Percentiles rank a stretch among this genome's conserved stretches.
Conservation (phyloP, 2,113 vertebrate species). For the Neopipo cinnamomea region DNA sequence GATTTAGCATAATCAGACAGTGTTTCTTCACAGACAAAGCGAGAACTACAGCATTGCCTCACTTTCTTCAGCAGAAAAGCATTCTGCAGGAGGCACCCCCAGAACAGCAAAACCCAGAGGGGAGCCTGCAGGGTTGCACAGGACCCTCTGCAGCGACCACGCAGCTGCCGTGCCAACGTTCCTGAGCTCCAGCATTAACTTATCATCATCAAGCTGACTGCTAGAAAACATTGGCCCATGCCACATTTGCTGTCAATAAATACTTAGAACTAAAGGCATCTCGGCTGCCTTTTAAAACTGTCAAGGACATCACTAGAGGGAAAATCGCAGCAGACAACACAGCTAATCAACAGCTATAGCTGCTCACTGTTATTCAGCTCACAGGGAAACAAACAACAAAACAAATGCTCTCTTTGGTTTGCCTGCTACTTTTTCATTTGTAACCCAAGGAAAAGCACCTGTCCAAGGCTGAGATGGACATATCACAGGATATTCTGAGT, state of each 20-base stretch:
- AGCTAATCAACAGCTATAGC: not conserved
- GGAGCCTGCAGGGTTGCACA: not conserved
- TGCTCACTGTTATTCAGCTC: not conserved
- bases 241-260: not conserved
- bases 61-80: not conserved
- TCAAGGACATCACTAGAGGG: not conserved
- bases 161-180: rapidly evolving
- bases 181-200: not conserved
- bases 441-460: not conserved
- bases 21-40: not conserved
- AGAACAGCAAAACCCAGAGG: rapidly evolving
- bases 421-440: not conserved
- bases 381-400: not conserved
- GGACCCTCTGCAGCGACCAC: too few species aligned
- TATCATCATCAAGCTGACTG: not conserved
- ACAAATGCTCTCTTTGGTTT: not conserved
- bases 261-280: not conserved
- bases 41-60: not conserved
- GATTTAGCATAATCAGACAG: not conserved
- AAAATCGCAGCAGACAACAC: not conserved
- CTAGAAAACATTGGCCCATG: not conserved
- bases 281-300: not conserved
- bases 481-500: not conserved
- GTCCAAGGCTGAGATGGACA: not conserved
- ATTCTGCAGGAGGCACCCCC: not conserved